Conservation (phyloP, 2,888 invertebrate species). For the Lacanobia wlatinum region DNA sequence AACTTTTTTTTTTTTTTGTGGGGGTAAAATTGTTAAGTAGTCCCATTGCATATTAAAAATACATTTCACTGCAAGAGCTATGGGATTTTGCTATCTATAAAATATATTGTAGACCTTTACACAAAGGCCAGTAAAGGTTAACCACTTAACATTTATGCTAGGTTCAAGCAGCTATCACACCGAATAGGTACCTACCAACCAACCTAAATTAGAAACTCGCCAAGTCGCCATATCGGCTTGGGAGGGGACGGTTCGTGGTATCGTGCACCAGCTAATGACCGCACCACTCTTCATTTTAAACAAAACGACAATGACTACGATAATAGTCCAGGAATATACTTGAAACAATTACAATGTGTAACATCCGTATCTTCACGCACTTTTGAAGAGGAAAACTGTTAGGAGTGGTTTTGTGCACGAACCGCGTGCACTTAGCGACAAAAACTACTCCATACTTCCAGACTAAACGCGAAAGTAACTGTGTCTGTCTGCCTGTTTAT, state of each 20-base stretch:
- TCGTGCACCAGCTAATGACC: constrained; percentile 33
- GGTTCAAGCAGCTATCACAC: constrained; percentile 21
- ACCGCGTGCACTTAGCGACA: neutral
- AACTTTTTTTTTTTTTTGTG: too few relatives aligned
- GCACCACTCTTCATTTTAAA: constrained; percentile 25
- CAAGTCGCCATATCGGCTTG: constrained; percentile 17
- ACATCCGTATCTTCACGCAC: constrained; percentile 24
- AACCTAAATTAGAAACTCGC: constrained; percentile 36
- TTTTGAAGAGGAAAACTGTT: neutral
- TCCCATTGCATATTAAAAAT: too few relatives aligned
- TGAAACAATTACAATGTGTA: constrained; percentile 12
- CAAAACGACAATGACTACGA: constrained; percentile 9
- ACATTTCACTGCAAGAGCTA: constrained; percentile 13
- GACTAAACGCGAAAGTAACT: too few relatives aligned
- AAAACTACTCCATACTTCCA: neutral
- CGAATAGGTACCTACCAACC: neutral
- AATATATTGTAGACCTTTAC: constrained; percentile 12
- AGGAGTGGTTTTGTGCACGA: neutral
- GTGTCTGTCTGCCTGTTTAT: too few relatives aligned
- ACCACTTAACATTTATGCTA: constrained; percentile 32
- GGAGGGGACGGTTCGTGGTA: constrained; percentile 42
- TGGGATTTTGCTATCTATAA: neutral
- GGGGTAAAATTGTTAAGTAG: too few relatives aligned
- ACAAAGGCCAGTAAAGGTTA: constrained; percentile 29
- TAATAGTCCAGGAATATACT: constrained; percentile 26